Evolutionary conservation across 92 coral and sea anemone species (phyloP).

Genomic region (Actinernus sp.): DNA sequence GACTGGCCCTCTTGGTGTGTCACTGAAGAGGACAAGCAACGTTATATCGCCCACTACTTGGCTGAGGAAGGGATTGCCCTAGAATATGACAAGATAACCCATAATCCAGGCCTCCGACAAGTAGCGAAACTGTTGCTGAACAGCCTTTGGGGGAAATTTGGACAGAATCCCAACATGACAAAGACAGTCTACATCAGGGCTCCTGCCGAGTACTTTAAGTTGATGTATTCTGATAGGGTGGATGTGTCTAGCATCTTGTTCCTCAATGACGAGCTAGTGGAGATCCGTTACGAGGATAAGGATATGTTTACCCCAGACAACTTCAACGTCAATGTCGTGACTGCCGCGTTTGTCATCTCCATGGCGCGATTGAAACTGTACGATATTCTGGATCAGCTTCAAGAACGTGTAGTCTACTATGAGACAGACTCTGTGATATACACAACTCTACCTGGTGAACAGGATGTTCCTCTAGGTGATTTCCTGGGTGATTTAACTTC

Average conservation of each 20-base stretch:
- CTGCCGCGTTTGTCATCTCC: slow-evolving; percentile 38
- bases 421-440: slow-evolving; percentile 53
- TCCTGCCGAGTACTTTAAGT: slow-evolving; percentile 36
- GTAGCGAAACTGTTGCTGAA: slow-evolving; percentile 61
- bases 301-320: slow-evolving; percentile 20
- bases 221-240: slow-evolving; percentile 12
- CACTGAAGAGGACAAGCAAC: slow-evolving; percentile 34
- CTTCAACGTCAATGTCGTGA: slow-evolving; percentile 26
- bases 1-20: slow-evolving; percentile 41
- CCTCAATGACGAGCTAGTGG: slow-evolving; percentile 37
- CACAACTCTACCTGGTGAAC: background rate
- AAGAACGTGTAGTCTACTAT: slow-evolving; percentile 25
- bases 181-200: slow-evolving; percentile 51
- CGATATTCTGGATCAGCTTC: background rate
- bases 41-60: slow-evolving; percentile 29
- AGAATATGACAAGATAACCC: slow-evolving; percentile 14
- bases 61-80: slow-evolving; percentile 47
- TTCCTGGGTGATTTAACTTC: slow-evolving; percentile 49
- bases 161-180: slow-evolving; percentile 38
- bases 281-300: slow-evolving; percentile 9
- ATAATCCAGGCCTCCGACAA: slow-evolving; percentile 59
- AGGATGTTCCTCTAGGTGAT: slow-evolving; percentile 9
- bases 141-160: slow-evolving; percentile 59
- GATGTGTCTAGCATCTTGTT: slow-evolving; percentile 35
- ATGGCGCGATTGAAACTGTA: slow-evolving; percentile 17